Evolutionary conservation across 2,888 invertebrate genomes (phyloP), one percentile per base, ranked within the genome.

Genomic region (Automeris io): DNA sequence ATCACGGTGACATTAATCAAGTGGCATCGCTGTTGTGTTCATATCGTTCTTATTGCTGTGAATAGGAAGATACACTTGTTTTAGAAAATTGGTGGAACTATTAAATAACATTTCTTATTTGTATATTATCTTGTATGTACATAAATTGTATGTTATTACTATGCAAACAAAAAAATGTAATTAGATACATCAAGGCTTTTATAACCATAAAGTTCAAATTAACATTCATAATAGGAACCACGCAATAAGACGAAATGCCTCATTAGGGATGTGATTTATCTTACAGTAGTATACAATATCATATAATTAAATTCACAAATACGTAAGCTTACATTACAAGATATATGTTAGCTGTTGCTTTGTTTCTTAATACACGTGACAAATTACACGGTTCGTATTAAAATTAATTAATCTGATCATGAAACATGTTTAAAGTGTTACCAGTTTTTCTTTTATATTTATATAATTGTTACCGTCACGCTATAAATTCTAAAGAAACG

Each of bases 401-500:
- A 29, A 29, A 12, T 7, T 1, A 12, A 26, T 26, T 13, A 13
- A 13, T 26, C 7, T 12, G 2, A 26, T 12, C 25, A 12, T 26
- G 7, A 26, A 11, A 26, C 6, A 26, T 7, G 4, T 26, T 6
- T 12, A 6, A 2, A 13, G 13, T 2, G 2, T 12, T 12, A n/a
- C 5, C 13, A 12, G 11, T 26, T 26, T n/a, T n/a, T n/a, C n/a
- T n/a, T n/a, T n/a, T n/a, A n/a, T n/a, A n/a, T n/a, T n/a, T n/a
- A n/a, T 34, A 31, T 16, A 16, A 29, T n/a, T 37, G 16, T 18
- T 9, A 11, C 18, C 13, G 31, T 5, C 16, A 22, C 16, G 16
- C n/a, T 34, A 39, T 22, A 24, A 32, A 22, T 16, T 12, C 19
- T 19, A 18, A 36, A n/a, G 34, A 42, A 41, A n/a, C 34, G 34